A percentile compares a stretch with the other conserved stretches of the same genome.
phyloP scores from a whole-genome alignment of 2,113 vertebrate species.

The Manacus vitellinus region DNA sequence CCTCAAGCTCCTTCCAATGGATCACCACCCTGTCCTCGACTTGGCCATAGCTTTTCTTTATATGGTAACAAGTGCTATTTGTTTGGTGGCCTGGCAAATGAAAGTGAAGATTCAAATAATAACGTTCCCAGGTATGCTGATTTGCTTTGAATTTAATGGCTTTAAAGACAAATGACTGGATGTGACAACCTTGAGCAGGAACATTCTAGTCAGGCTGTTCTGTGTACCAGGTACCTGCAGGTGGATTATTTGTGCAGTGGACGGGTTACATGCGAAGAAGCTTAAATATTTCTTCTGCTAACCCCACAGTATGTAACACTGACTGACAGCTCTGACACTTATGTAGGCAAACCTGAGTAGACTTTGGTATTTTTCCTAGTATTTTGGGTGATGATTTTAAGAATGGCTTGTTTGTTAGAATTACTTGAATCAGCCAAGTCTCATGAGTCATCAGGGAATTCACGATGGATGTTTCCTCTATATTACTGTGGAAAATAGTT shows the following conservation, averaged over 20 bases:
- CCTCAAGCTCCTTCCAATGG: constrained; percentile 84
- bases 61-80: constrained; percentile 91
- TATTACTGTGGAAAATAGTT: neutral
- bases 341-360: neutral
- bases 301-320: neutral
- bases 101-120: constrained; percentile 91
- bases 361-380: neutral
- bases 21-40: constrained; percentile 85
- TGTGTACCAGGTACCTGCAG: neutral
- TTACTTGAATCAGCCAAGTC: neutral
- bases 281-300: neutral
- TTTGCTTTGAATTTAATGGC: neutral
- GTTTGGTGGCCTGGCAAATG: constrained; percentile 89
- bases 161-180: neutral
- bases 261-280: neutral
- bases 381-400: neutral
- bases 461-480: neutral
- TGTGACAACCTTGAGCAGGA: neutral
- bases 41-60: constrained; percentile 89
- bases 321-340: neutral
- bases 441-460: neutral
- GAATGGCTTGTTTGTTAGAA: neutral
- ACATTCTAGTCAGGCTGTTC: neutral
- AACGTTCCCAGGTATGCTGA: constrained; percentile 88
- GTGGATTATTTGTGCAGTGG: neutral